Base-by-base conservation (phyloP, 2,797 vertebrate genomes). In the Crax fasciolata region DNA sequence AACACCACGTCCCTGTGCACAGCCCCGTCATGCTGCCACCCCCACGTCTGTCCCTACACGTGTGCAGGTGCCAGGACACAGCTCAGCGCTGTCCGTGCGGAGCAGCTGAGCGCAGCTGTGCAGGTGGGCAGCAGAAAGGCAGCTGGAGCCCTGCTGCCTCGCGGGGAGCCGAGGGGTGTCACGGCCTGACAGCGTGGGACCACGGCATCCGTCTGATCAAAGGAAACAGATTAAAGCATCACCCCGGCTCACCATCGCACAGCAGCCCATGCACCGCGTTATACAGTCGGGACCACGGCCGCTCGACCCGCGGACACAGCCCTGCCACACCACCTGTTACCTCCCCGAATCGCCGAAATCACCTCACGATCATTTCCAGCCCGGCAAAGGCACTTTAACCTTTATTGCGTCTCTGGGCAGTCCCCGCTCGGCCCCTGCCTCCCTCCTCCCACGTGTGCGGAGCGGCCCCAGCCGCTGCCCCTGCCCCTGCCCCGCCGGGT, bases 271-370 rank as follows among this genome's bases (percentile, higher is more conserved):
- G 91, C 95, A 94, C 87, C 5, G 67, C 88, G 12, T 54, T 68
- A 77, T 86, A 93, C 82, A 95, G 85, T 82, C 88, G 78, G 17
- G 63, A 87, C 85, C 6, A 90, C 77, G 73, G 83, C 44, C 24
- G 96, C 59, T 95, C 92, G 82, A 95, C 87, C 62, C 91, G 74
- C 85, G 87, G 68, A 94, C 90, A 92, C 94, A 96, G 96, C 93
- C 94, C 84, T 95, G 66, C 41, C 94, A 93, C 86, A 89, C 95
- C 96, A 97, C 97, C 97, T 97, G 97, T 96, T 96, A 97, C 90
- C 94, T 95, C 84, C 52, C 5, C 91, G 85, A 96, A 94, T 94
- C 32, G 89, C 91, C 93, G 89, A 94, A 89, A 90, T 96, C 63
- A 92, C 85, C 89, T 94, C 77, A 87, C 74, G 77, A 85, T 68